Conservation (phyloP, 2,888 invertebrate genomes). For the Nomada fabriciana region DNA sequence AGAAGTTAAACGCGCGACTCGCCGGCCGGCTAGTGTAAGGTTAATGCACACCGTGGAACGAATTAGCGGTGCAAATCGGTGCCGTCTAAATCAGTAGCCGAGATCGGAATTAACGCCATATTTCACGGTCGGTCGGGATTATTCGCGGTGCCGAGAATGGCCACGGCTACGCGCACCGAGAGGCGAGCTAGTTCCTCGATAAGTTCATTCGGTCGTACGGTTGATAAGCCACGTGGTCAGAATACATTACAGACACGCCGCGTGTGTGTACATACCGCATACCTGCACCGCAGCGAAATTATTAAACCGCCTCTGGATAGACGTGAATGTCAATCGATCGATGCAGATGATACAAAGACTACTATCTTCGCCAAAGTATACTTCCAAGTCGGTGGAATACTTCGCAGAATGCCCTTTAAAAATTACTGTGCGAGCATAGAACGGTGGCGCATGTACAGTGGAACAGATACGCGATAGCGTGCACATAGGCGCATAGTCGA, state of each 20-base stretch:
- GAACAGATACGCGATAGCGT: too few species aligned
- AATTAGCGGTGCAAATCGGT: conserved; percentile 68
- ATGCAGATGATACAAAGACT: not conserved
- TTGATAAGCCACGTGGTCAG: conserved; percentile 66
- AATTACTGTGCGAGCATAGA: too few species aligned
- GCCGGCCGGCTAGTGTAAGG: conserved; percentile 36
- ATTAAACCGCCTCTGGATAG: conserved; percentile 29
- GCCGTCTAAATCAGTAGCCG: conserved; percentile 69
- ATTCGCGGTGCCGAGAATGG: conserved; percentile 56
- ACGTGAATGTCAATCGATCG: not conserved
- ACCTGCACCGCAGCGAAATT: conserved; percentile 49
- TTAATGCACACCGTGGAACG: conserved; percentile 66
- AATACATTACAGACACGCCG: conserved; percentile 58
- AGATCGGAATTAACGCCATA: conserved; percentile 67
- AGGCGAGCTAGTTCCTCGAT: conserved; percentile 60
- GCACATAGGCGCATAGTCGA: too few species aligned
- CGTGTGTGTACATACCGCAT: conserved; percentile 21
- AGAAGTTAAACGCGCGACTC: conserved; percentile 29
- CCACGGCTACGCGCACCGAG: conserved; percentile 43
- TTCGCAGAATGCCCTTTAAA: not conserved
- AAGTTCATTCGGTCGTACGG: conserved; percentile 69
- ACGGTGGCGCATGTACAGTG: too few species aligned
- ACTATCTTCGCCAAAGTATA: not conserved
- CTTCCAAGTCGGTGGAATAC: not conserved
- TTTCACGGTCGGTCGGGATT: conserved; percentile 67